Conservation (phyloP, 2,888 invertebrate genomes). For the Galerucella pusilla region DNA sequence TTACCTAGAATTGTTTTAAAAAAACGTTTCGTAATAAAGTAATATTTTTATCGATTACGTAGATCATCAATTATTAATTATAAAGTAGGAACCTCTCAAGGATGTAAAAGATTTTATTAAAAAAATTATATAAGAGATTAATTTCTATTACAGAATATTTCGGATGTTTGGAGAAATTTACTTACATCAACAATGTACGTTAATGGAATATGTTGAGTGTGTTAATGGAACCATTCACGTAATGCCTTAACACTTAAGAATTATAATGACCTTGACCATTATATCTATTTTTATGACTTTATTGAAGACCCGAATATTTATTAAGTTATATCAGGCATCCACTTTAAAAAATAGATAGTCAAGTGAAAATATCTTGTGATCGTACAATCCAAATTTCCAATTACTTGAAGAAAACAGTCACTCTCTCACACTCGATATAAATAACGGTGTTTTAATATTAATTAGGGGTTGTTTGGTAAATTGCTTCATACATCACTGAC, state of each 20-base stretch:
- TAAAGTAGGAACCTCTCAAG: neutral
- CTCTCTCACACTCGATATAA: neutral
- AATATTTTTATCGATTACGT: neutral
- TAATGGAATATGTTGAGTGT: neutral
- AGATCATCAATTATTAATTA: neutral
- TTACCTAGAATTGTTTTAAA: neutral
- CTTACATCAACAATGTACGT: too few relatives aligned
- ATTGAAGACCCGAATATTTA: neutral
- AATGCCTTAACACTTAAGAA: slow-evolving; percentile 1
- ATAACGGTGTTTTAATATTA: neutral
- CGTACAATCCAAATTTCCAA: too few relatives aligned
- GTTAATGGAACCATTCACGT: slow-evolving; percentile 13
- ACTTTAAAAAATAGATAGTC: too few relatives aligned
- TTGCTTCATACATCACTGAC: neutral
- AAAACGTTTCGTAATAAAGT: neutral
- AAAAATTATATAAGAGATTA: too few relatives aligned
- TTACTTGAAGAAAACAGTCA: neutral
- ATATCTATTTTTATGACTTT: neutral
- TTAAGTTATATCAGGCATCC: too few relatives aligned
- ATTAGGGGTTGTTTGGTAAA: slow-evolving; percentile 2
- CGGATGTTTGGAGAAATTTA: too few relatives aligned
- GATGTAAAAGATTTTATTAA: too few relatives aligned
- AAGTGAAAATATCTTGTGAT: too few relatives aligned
- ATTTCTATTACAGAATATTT: too few relatives aligned
- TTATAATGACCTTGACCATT: slow-evolving; percentile 12